Evolutionary conservation across 2,888 invertebrate genomes (phyloP), one percentile per base, ranked within the genome.

Genomic region (Hofmannophila pseudospretella): DNA sequence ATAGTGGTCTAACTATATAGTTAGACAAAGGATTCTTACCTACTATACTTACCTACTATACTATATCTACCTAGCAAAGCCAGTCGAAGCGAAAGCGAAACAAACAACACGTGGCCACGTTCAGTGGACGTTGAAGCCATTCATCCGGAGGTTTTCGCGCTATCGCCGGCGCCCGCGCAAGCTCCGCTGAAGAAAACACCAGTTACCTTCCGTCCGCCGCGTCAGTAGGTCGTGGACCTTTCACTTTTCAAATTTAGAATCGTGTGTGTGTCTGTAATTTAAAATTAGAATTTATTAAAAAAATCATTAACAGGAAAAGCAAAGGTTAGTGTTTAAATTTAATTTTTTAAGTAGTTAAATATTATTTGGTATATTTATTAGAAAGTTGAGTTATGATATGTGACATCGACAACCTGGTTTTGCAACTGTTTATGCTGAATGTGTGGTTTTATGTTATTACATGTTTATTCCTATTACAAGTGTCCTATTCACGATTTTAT

Each of bases 141-240:
- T 30, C 30, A 30, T 35, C 29, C 35, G 35, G 22, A 35, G 22
- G 33, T 33, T 36, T 36, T 39, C 26, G 25, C 28, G 32, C 35
- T 11, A 16, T 11, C 10, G 39, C 46, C 27, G 49, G 49, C 56
- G 54, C 48, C 7, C 8, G 34, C 49, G 58, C 56, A 60, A 43
- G 36, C 47, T 49, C 30, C 20, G 30, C 45, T 23, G 41, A 29
- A 50, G 45, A 46, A 38, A 36, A 40, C 38, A 35, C 44, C 52
- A 67, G 67, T 68, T 45, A 45, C 44, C 44, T 46, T 47, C 46
- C 42, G 46, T 45, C 49, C 47, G 54, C 41, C 42, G 47, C 33
- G 44, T 31, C 34, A 45, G 41, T 23, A 37, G 44, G 44, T 34
- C 52, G 62, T 41, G 41, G 46, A 31, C 38, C 35, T 39, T 35